Conservation (phyloP, 2,888 invertebrate genomes). For the Macrophya alboannulata region DNA sequence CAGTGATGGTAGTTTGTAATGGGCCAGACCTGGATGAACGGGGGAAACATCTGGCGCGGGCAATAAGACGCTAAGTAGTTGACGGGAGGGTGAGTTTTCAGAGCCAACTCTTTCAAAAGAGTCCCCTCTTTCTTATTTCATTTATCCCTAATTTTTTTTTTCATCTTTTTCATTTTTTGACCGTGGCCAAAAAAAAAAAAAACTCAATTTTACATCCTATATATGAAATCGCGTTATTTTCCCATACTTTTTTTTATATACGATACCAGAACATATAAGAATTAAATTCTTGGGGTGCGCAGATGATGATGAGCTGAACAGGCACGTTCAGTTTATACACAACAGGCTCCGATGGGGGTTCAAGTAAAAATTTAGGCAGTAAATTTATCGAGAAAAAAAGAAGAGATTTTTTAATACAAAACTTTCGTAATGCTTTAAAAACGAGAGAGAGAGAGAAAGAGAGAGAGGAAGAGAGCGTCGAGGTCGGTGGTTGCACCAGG, state of each 20-base stretch:
- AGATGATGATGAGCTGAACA: not conserved
- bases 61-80: conserved; percentile 37
- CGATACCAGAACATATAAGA: not conserved
- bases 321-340: not conserved
- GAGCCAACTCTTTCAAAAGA: not conserved
- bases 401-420: conserved; percentile 1
- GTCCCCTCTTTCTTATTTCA: not conserved
- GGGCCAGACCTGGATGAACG: conserved; percentile 25
- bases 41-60: conserved; percentile 16
- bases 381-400: conserved; percentile 9
- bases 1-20: conserved; percentile 40
- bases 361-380: not conserved
- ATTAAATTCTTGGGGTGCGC: not conserved
- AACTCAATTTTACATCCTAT: not conserved
- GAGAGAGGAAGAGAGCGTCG: not conserved
- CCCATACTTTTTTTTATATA: not conserved
- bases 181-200: not conserved
- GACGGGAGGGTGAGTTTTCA: not conserved
- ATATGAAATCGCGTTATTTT: conserved; percentile 6
- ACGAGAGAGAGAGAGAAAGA: not conserved
- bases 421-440: not conserved
- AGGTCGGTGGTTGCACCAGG: not conserved
- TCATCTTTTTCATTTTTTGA: not conserved
- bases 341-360: not conserved
- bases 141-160: not conserved